phyloP scores from a whole-genome alignment of 2,888 invertebrate species.

The Elysia crispata region DNA sequence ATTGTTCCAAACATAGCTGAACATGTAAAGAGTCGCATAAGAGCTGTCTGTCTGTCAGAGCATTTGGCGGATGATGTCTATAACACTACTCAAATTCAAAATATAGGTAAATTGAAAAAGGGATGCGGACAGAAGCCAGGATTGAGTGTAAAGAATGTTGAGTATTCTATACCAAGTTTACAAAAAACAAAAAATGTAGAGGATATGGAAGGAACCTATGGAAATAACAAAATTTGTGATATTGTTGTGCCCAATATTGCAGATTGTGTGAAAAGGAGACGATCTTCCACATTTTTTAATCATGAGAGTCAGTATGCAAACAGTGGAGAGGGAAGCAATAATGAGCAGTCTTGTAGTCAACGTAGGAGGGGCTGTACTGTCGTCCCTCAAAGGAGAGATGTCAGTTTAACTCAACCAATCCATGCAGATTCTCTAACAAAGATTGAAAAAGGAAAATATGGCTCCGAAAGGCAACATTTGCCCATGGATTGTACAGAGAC shows the following conservation, averaged over 20 bases:
- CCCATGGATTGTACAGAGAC: too few species aligned
- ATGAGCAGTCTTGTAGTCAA: too few species aligned
- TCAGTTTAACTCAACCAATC: too few species aligned
- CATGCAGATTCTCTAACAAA: too few species aligned
- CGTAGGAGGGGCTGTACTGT: too few species aligned
- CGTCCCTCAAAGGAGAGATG: too few species aligned
- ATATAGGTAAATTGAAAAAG: neutral
- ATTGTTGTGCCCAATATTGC: slow-evolving; percentile 39
- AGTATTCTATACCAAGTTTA: neutral
- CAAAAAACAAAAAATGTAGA: neutral
- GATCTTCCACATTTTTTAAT: slow-evolving; percentile 44
- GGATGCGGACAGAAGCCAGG: too few species aligned
- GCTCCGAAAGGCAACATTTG: too few species aligned
- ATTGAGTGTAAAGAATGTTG: neutral
- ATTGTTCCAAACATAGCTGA: slow-evolving; percentile 45
- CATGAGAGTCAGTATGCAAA: slow-evolving; percentile 48
- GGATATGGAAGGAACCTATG: neutral
- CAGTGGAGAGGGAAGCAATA: slow-evolving; percentile 33
- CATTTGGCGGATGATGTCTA: neutral
- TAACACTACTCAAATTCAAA: neutral
- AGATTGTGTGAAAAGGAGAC: slow-evolving; percentile 42
- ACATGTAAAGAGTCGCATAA: slow-evolving; percentile 35
- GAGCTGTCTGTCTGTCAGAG: neutral
- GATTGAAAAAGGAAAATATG: too few species aligned
- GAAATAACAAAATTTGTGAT: neutral